Percentiles rank a stretch among this genome's conserved stretches.
Conservation (phyloP, 2,888 invertebrate genomes). For the Stictocephala bisonia region DNA sequence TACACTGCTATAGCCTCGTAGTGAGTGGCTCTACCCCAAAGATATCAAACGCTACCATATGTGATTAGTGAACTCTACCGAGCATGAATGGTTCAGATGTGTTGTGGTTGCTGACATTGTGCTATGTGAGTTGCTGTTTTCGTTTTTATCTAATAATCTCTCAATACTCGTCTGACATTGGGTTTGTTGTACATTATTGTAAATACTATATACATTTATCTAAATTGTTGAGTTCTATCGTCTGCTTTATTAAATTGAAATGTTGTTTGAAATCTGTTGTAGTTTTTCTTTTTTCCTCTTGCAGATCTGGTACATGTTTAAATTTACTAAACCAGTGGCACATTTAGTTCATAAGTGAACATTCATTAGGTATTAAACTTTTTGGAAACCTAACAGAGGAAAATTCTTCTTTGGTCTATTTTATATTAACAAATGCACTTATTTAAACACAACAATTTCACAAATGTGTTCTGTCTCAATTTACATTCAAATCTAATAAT, state of each 20-base stretch:
- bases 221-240: conserved; percentile 39
- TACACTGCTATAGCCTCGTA: conserved; percentile 9
- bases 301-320: too few species aligned
- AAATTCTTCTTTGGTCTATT: too few species aligned
- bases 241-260: conserved; percentile 40
- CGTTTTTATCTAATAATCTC: conserved; percentile 31
- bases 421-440: too few species aligned
- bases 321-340: too few species aligned
- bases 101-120: conserved; percentile 16
- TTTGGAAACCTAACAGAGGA: too few species aligned
- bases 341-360: too few species aligned
- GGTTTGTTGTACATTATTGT: conserved; percentile 29
- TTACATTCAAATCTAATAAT: too few species aligned
- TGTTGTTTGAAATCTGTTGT: conserved; percentile 37
- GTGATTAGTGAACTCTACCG: neutral
- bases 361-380: too few species aligned
- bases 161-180: conserved; percentile 15
- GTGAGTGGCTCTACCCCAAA: conserved; percentile 46
- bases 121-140: conserved; percentile 14
- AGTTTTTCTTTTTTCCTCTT: too few species aligned
- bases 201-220: conserved; percentile 34
- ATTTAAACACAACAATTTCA: too few species aligned
- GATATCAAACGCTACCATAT: conserved; percentile 19
- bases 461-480: too few species aligned
- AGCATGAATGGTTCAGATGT: neutral